A percentile compares a stretch with the other conserved stretches of the same genome.
Evolutionary conservation across 1,140 invertebrate species (phyloP).

Genomic region (Campoletis sonorensis): DNA sequence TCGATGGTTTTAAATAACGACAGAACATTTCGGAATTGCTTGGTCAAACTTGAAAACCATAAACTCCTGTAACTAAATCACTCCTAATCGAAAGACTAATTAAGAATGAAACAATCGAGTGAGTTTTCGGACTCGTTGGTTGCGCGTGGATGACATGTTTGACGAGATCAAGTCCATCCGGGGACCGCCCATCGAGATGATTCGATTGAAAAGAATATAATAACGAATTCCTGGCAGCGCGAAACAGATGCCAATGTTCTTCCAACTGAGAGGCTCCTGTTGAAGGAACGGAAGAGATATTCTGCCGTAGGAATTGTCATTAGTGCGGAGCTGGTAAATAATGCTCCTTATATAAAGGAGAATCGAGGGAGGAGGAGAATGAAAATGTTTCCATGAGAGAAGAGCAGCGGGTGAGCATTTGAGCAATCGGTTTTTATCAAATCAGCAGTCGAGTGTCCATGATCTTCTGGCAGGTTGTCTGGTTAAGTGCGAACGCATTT

Average conservation of each 20-base stretch:
- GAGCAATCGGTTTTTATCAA: constrained; percentile 26
- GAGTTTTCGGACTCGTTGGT: too few relatives aligned
- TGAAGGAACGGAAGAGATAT: background rate
- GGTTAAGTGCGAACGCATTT: constrained; percentile 2
- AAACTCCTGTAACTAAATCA: too few relatives aligned
- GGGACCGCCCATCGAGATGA: constrained; percentile 2
- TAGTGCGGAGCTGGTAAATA: background rate
- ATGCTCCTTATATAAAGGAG: background rate
- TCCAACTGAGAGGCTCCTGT: background rate
- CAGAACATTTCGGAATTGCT: too few relatives aligned
- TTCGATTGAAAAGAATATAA: constrained; percentile 1
- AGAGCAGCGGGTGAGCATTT: background rate
- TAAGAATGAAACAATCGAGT: too few relatives aligned
- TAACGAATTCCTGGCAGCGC: background rate
- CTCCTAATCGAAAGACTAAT: too few relatives aligned
- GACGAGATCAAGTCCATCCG: background rate
- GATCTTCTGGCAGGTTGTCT: constrained; percentile 28
- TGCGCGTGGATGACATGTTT: background rate
- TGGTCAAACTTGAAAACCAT: too few relatives aligned
- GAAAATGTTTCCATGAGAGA: background rate
- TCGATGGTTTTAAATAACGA: background rate
- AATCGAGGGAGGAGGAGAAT: background rate
- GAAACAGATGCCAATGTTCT: background rate
- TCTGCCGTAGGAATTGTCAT: background rate
- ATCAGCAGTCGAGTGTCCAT: constrained; percentile 38